phyloP scores from a whole-genome alignment of 2,797 vertebrate species.

The Schizopygopsis pylzovi region DNA sequence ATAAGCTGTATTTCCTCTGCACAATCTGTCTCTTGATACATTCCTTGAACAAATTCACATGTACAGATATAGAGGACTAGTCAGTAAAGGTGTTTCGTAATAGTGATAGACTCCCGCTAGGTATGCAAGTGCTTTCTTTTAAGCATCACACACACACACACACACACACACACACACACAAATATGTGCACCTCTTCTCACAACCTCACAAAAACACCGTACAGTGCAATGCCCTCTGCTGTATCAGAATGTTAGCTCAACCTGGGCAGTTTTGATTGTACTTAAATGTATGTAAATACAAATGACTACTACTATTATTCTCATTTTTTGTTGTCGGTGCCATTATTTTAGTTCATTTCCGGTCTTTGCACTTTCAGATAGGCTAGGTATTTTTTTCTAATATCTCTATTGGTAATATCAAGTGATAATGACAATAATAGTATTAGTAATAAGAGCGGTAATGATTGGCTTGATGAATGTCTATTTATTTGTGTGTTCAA shows the following conservation, averaged over 20 bases:
- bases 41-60: constrained; percentile 62
- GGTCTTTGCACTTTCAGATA: constrained; percentile 71
- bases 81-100: constrained; percentile 51
- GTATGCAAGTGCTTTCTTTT: constrained; percentile 46
- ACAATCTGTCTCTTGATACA: constrained; percentile 72
- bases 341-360: constrained; percentile 65
- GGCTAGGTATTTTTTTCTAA: constrained; percentile 64
- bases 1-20: constrained; percentile 67
- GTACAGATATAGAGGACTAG: constrained; percentile 48
- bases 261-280: constrained; percentile 87
- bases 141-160: constrained; percentile 45
- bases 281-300: constrained; percentile 78
- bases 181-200: constrained; percentile 54
- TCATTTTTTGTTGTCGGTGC: constrained; percentile 57
- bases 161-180: constrained; percentile 58
- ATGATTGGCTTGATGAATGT: constrained; percentile 83
- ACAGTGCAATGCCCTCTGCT: constrained; percentile 68
- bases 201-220: constrained; percentile 55
- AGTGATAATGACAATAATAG: constrained; percentile 72
- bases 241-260: constrained; percentile 84
- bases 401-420: constrained; percentile 59
- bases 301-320: constrained; percentile 75
- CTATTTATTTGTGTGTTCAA: constrained; percentile 83
- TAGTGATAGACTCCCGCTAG: constrained; percentile 52
- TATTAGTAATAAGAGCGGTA: constrained; percentile 75